Percentiles rank a stretch among this genome's conserved stretches.
Conservation (phyloP, 2,888 invertebrate genomes). For the Zaprionus lineosus region DNA sequence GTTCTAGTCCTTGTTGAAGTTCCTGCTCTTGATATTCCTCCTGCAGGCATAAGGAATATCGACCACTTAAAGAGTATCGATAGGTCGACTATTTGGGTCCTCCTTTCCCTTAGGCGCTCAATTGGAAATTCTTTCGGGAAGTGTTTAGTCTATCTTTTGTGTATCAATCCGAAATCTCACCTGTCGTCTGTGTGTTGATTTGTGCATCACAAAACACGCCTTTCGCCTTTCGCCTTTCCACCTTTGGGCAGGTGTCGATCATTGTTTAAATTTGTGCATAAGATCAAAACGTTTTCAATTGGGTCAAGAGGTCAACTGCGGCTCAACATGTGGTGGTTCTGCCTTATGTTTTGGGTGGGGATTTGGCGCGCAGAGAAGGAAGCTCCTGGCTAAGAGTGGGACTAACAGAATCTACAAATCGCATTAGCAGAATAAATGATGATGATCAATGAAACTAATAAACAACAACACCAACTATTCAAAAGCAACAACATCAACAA, state of each 20-base stretch:
- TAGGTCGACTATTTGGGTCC: too few relatives aligned
- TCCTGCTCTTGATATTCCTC: too few relatives aligned
- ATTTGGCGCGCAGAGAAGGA: too few relatives aligned
- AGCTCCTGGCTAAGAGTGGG: constrained; percentile 17
- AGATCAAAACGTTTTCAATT: constrained; percentile 43
- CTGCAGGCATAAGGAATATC: too few relatives aligned
- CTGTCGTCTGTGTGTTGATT: too few relatives aligned
- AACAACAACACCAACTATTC: constrained; percentile 39
- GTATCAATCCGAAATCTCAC: not conserved
- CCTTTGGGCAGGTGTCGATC: constrained; percentile 27
- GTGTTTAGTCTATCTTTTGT: not conserved
- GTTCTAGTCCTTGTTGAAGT: too few relatives aligned
- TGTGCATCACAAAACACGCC: too few relatives aligned
- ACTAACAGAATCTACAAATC: constrained; percentile 1
- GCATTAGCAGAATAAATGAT: constrained; percentile 57
- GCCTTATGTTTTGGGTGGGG: too few relatives aligned
- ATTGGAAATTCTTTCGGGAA: too few relatives aligned
- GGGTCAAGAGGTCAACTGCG: constrained; percentile 52
- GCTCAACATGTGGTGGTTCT: constrained; percentile 10
- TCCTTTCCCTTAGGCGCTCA: too few relatives aligned
- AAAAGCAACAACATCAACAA: constrained; percentile 20
- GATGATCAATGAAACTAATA: constrained; percentile 75
- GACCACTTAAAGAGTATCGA: too few relatives aligned
- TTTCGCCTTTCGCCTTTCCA: too few relatives aligned
- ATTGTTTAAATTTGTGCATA: constrained; percentile 7